These are phyloP conservation scores for Manis pentadactyla DNA, from an alignment of 2,797 vertebrate genomes.

Conservation along the genomic window DNA sequence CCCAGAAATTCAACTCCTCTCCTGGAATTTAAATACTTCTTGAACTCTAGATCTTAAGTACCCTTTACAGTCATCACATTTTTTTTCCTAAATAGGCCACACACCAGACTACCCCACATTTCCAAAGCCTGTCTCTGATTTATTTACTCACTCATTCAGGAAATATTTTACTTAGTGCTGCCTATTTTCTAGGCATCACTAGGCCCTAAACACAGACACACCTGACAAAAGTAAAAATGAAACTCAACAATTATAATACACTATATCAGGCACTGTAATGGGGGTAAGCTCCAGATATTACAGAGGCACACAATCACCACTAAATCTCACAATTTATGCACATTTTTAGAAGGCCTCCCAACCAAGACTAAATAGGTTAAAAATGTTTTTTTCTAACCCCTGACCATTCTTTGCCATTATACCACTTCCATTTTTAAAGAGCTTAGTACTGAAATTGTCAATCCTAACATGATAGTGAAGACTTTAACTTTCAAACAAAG, in stretches of 20 bases:
- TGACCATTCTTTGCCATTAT: neutral
- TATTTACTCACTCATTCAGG: neutral
- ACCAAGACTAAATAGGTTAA: neutral
- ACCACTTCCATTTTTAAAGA: neutral
- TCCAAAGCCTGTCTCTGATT: neutral
- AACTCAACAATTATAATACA: neutral
- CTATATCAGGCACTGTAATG: neutral
- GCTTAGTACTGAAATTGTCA: neutral
- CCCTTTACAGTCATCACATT: neutral
- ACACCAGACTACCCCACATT: neutral
- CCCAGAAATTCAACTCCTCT: neutral
- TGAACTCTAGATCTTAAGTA: slow-evolving; percentile 8
- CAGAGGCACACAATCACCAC: neutral
- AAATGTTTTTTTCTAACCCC: slow-evolving; percentile 7
- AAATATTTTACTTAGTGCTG: neutral
- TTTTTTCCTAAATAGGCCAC: neutral
- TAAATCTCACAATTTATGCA: neutral
- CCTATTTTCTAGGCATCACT: neutral
- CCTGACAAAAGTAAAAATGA: neutral
- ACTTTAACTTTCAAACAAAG: slow-evolving; percentile 39
- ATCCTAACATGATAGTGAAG: neutral
- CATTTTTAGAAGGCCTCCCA: neutral
- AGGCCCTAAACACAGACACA: neutral
- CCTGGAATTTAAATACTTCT: slow-evolving; percentile 4
- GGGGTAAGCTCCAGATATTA: neutral